Conservation (phyloP, 2,113 vertebrate genomes). For the Fukomys damarensis region DNA sequence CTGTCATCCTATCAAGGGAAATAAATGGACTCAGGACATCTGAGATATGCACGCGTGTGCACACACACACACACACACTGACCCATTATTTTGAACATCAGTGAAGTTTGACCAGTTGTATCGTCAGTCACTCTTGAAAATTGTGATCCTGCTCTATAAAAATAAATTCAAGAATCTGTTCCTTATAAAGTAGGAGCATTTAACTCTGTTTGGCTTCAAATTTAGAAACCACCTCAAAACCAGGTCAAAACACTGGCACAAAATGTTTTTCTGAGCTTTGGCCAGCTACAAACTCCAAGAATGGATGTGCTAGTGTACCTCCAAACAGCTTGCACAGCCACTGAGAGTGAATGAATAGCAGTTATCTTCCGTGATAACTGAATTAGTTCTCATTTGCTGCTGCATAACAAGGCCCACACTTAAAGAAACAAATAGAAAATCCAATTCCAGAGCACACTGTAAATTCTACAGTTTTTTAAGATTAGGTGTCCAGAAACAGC, state of each 20-base stretch:
- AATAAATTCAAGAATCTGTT: constrained; percentile 25
- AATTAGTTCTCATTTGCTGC: neutral
- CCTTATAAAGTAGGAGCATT: constrained; percentile 17
- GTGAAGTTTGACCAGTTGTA: neutral
- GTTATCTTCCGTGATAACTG: neutral
- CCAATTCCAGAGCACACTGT: too few species aligned
- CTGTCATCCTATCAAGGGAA: neutral
- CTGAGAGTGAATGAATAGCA: neutral
- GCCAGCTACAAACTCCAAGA: neutral
- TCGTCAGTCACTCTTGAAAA: neutral
- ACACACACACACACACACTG: neutral
- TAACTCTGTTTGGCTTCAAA: neutral
- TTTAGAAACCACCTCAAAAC: constrained; percentile 46
- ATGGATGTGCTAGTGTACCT: neutral
- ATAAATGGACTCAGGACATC: neutral
- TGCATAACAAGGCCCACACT: neutral
- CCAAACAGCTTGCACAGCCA: neutral
- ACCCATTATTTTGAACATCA: neutral
- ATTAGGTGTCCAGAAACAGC: neutral
- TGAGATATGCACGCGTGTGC: neutral
- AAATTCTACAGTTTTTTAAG: neutral
- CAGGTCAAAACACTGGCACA: neutral
- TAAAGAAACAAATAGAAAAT: neutral
- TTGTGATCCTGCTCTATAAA: neutral
- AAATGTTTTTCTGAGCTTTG: neutral